These are phyloP conservation scores for Acholoe squamosa DNA, from an alignment of 2,888 invertebrate genomes.

Conservation along the genomic window DNA sequence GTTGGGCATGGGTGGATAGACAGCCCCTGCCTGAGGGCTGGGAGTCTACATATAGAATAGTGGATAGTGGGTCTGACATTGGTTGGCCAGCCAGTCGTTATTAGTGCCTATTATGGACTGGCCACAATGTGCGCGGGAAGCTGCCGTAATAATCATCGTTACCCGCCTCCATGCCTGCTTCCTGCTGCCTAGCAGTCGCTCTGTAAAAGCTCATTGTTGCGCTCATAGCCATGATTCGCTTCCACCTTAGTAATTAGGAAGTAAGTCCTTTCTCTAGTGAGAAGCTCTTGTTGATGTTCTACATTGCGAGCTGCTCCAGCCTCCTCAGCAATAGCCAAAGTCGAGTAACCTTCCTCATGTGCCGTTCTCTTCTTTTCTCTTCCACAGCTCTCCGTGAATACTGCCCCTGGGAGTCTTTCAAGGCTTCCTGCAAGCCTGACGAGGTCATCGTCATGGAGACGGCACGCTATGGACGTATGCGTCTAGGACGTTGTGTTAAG, in stretches of 20 bases:
- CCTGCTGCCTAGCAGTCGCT: not conserved
- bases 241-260: slow-evolving; percentile 48
- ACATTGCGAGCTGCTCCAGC: not conserved
- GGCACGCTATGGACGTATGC: slow-evolving; percentile 64
- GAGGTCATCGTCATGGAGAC: slow-evolving; percentile 62
- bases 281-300: not conserved
- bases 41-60: not conserved
- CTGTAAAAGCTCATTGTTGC: slow-evolving; percentile 39
- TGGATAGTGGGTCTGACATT: not conserved
- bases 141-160: slow-evolving; percentile 41
- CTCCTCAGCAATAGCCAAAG: too few species aligned
- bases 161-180: not conserved
- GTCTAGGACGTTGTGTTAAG: slow-evolving; percentile 63
- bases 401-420: slow-evolving; percentile 64
- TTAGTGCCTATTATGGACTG: slow-evolving; percentile 35
- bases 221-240: not conserved
- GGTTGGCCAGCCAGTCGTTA: slow-evolving; percentile 16
- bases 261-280: not conserved
- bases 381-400: slow-evolving; percentile 53
- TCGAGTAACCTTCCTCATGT: not conserved
- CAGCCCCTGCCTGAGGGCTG: not conserved
- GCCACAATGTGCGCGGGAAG: slow-evolving; percentile 31
- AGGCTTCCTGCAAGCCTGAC: slow-evolving; percentile 55
- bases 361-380: not conserved
- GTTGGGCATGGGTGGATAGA: not conserved